A percentile compares a stretch with the other conserved stretches of the same genome.
phyloP scores from a whole-genome alignment of 2,888 invertebrate genomes.

The Ecliptopera silaceata region DNA sequence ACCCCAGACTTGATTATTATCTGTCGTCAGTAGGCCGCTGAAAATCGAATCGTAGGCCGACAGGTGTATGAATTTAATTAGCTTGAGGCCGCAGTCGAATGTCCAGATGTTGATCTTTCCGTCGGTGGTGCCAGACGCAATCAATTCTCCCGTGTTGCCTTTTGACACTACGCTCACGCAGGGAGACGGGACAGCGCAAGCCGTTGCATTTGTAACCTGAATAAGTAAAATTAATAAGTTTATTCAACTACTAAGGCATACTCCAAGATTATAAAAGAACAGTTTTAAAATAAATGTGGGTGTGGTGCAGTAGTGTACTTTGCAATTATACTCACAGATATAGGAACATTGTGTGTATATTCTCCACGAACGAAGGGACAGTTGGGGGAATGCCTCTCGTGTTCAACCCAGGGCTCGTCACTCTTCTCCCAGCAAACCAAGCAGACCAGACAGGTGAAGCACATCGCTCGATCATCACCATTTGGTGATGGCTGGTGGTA shows the following conservation, averaged over 20 bases:
- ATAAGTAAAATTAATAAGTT: not conserved
- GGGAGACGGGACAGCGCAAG: constrained; percentile 86
- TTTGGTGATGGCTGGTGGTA: constrained; percentile 96
- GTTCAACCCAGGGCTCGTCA: constrained; percentile 98
- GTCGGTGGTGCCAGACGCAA: constrained; percentile 82
- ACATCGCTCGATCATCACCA: constrained; percentile 97
- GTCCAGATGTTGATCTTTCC: constrained; percentile 92
- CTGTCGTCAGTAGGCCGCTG: constrained; percentile 70
- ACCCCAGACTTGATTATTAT: constrained; percentile 75
- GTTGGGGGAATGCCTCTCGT: constrained; percentile 95
- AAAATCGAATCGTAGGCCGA: constrained; percentile 78
- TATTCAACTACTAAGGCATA: too few relatives aligned
- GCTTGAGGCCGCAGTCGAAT: constrained; percentile 89
- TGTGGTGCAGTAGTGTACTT: too few relatives aligned
- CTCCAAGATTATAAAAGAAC: not conserved
- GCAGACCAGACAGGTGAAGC: constrained; percentile 97
- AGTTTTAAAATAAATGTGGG: not conserved
- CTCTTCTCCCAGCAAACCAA: constrained; percentile 98
- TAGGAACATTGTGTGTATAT: constrained; percentile 97
- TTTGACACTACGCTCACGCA: constrained; percentile 83
- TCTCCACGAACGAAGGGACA: constrained; percentile 97
- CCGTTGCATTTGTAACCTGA: constrained; percentile 90
- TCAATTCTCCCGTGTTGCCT: constrained; percentile 83
- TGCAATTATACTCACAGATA: constrained; percentile 83
- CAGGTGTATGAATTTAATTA: constrained; percentile 84